phyloP scores from a whole-genome alignment of 2,888 invertebrate species.

The Geophilus truncorum region DNA sequence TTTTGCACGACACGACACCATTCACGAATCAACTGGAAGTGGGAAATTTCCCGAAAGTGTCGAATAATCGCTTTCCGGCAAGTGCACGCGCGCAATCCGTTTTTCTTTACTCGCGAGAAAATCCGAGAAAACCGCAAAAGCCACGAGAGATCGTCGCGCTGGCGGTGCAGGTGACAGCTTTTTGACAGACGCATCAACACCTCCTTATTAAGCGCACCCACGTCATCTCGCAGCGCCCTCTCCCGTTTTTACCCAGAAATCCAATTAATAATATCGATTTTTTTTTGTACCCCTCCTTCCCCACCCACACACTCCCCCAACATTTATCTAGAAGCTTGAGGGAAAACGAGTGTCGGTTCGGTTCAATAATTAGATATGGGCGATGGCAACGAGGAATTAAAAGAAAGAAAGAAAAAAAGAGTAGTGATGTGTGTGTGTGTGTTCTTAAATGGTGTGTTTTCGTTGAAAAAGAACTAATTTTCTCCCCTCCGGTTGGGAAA shows the following conservation, averaged over 20 bases:
- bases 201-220: conserved; percentile 14
- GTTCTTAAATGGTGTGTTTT: conserved; percentile 5
- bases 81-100: not conserved
- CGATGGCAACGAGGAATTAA: not conserved
- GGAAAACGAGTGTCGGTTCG: not conserved
- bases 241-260: not conserved
- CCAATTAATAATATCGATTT: conserved; percentile 25
- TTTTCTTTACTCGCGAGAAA: not conserved
- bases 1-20: too few species aligned
- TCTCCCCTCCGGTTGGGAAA: conserved; percentile 14
- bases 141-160: conserved; percentile 25
- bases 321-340: not conserved
- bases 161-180: not conserved
- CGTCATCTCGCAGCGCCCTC: not conserved
- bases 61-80: not conserved
- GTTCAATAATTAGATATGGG: not conserved
- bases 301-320: not conserved
- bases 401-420: not conserved
- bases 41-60: too few species aligned
- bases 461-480: conserved; percentile 11
- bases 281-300: too few species aligned
- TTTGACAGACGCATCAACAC: conserved; percentile 27
- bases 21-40: not conserved
- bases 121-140: conserved; percentile 20
- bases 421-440: not conserved